Percentiles rank a stretch among this genome's conserved stretches.
These are phyloP conservation scores for Hydra vulgaris DNA, from an alignment of 30 jellyfish, hydroid and myxozoan genomes.

Conservation along the genomic window DNA sequence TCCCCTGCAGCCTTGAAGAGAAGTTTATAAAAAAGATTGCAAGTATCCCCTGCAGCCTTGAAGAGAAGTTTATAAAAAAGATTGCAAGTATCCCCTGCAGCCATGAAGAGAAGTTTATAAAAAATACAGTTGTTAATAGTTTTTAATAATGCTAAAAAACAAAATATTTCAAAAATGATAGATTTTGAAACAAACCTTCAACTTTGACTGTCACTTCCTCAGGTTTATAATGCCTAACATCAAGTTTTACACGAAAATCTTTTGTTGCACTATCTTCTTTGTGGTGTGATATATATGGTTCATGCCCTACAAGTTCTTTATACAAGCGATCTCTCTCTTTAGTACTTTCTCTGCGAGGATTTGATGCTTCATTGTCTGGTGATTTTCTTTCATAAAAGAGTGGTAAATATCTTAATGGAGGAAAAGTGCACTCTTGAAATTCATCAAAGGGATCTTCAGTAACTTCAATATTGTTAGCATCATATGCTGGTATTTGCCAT, in stretches of 20 bases:
- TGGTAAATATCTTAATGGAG: constrained; percentile 37
- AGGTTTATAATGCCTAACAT: constrained; percentile 44
- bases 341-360: constrained; percentile 22
- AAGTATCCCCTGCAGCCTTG: no score
- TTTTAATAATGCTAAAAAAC: not conserved
- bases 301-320: constrained; percentile 31
- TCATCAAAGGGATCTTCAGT: constrained; percentile 33
- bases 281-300: constrained; percentile 10
- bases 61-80: no score
- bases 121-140: not conserved
- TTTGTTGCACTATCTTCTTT: not conserved
- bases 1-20: no score
- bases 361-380: not conserved
- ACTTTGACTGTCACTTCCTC: constrained; percentile 43
- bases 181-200: constrained; percentile 17
- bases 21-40: no score
- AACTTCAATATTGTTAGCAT: constrained; percentile 2
- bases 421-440: constrained; percentile 25
- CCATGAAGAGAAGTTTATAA: not conserved
- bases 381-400: constrained; percentile 8
- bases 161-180: not conserved
- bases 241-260: constrained; percentile 25
- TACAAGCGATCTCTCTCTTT: constrained; percentile 28
- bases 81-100: no score
- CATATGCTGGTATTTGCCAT: constrained; percentile 16